These are phyloP conservation scores for Lacanobia oleracea DNA, from an alignment of 2,888 invertebrate genomes.

Conservation along the genomic window DNA sequence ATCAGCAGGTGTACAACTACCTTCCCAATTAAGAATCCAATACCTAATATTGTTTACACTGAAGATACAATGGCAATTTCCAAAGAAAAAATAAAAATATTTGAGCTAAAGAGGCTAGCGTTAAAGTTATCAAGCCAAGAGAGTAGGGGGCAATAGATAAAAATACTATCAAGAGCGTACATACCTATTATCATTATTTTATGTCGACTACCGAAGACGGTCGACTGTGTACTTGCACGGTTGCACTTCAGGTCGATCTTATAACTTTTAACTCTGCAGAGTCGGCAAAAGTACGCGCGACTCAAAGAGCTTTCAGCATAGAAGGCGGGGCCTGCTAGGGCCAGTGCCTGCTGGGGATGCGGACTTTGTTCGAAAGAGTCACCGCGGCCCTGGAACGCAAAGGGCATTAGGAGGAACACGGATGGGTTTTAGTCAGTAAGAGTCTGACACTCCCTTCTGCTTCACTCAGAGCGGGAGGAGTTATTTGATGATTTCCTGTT, in stretches of 20 bases:
- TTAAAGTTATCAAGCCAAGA: constrained; percentile 1
- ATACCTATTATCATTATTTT: background rate
- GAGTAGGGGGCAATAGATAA: background rate
- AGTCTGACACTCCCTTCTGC: too few relatives aligned
- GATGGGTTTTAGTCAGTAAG: too few relatives aligned
- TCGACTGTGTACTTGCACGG: background rate
- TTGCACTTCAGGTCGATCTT: background rate
- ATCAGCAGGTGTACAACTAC: background rate
- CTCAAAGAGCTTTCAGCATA: too few relatives aligned
- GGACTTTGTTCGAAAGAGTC: too few relatives aligned
- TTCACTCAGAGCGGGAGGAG: too few relatives aligned
- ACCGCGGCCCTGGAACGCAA: too few relatives aligned
- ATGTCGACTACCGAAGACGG: background rate
- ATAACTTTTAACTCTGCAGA: background rate
- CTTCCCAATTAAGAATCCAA: background rate
- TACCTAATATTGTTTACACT: background rate
- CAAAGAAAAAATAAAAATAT: background rate
- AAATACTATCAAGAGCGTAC: background rate
- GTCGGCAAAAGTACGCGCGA: background rate
- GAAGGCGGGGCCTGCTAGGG: too few relatives aligned
- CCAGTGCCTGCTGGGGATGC: too few relatives aligned
- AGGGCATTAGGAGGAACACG: too few relatives aligned
- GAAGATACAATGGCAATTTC: too few relatives aligned
- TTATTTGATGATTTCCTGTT: too few relatives aligned
- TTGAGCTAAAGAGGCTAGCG: background rate